phyloP scores from a whole-genome alignment of 2,797 vertebrate genomes.

The Psittacula derbiana region DNA sequence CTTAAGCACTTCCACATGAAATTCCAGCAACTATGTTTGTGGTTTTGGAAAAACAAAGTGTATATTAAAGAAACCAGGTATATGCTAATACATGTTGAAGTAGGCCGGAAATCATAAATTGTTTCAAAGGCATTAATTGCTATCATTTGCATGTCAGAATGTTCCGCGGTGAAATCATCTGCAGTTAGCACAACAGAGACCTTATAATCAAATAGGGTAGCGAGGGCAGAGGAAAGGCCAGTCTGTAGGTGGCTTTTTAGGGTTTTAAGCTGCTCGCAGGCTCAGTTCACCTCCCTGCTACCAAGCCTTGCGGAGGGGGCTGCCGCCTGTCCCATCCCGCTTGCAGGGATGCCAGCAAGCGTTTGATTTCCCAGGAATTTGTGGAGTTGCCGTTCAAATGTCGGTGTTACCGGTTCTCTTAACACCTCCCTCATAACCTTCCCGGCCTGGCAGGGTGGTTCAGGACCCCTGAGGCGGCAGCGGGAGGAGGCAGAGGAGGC shows the following conservation, averaged over 20 bases:
- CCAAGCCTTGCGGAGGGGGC: not conserved
- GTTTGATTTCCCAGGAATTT: not conserved
- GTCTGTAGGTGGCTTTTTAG: not conserved
- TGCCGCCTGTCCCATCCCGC: not conserved
- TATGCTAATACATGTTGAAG: constrained; percentile 81
- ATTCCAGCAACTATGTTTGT: constrained; percentile 84
- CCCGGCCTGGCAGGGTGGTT: constrained; percentile 50
- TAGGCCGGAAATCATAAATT: constrained; percentile 80
- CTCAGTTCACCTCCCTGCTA: not conserved
- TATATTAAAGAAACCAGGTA: constrained; percentile 86
- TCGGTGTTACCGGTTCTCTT: not conserved
- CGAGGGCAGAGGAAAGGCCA: not conserved
- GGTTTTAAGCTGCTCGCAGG: not conserved
- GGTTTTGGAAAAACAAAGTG: constrained; percentile 85
- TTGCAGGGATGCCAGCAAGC: not conserved
- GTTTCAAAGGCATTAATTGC: constrained; percentile 78
- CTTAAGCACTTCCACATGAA: constrained; percentile 99
- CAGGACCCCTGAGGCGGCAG: constrained; percentile 64
- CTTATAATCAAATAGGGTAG: constrained; percentile 33
- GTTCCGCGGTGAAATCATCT: constrained; percentile 54
- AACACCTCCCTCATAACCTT: not conserved
- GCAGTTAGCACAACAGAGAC: constrained; percentile 40
- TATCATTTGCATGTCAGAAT: constrained; percentile 68
- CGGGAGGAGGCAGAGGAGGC: not conserved
- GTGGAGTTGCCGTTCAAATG: not conserved